These are phyloP conservation scores for Rhogogaster chlorosoma DNA, from an alignment of 2,888 invertebrate species.

Conservation along the genomic window DNA sequence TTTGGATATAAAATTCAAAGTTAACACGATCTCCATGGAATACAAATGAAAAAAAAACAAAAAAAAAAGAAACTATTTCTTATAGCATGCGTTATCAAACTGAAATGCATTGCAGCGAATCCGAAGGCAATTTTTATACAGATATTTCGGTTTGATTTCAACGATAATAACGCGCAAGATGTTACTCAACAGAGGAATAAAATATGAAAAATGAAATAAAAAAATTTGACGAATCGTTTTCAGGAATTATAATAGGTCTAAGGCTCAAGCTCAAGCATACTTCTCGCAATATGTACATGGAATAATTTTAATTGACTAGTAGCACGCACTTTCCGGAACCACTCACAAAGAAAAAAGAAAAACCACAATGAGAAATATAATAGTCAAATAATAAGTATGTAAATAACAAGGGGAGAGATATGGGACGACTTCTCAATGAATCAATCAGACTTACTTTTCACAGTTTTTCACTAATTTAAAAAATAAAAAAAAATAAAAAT, in stretches of 20 bases:
- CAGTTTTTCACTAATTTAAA: constrained; percentile 56
- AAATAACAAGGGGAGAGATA: constrained; percentile 24
- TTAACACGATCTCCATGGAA: neutral
- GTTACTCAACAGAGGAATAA: neutral
- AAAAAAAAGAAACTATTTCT: neutral
- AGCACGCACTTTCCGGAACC: constrained; percentile 17
- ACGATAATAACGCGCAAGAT: neutral
- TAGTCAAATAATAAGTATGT: constrained; percentile 55
- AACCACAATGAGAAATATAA: constrained; percentile 53
- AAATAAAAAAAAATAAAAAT: constrained; percentile 58
- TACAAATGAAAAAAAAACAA: neutral
- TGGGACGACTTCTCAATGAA: neutral
- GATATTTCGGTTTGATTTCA: neutral
- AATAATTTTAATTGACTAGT: constrained; percentile 37
- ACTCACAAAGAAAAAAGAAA: constrained; percentile 20
- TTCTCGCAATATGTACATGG: constrained; percentile 34
- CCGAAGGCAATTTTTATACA: neutral
- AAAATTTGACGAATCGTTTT: neutral
- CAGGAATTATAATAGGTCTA: neutral
- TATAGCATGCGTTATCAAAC: neutral
- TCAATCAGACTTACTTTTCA: constrained; percentile 33
- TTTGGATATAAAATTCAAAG: neutral
- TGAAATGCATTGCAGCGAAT: neutral
- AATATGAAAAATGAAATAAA: neutral
- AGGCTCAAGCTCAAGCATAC: constrained; percentile 37